Evolutionary conservation across 2,888 invertebrate species (phyloP).

Genomic region (Euzophera pinguis): DNA sequence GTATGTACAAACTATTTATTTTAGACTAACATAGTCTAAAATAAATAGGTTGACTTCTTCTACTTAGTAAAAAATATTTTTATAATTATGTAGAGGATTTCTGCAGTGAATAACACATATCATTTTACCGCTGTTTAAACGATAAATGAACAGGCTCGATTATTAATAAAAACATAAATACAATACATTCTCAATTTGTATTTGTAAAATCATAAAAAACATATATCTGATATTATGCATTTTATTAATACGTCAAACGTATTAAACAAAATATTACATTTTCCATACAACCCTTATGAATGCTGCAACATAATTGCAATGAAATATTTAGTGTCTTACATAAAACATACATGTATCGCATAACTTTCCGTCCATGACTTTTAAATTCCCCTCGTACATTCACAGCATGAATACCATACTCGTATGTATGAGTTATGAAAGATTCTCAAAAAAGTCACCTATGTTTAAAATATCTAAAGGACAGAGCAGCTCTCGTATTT

Average conservation of each 20-base stretch:
- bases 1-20: no score
- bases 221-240: neutral
- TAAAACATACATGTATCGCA: slow-evolving; percentile 8
- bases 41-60: no score
- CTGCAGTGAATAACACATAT: no score
- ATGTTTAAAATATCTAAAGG: neutral
- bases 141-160: no score
- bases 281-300: neutral
- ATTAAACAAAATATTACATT: neutral
- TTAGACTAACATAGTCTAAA: no score
- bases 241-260: neutral
- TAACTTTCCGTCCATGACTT: slow-evolving; percentile 11
- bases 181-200: no score
- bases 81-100: no score
- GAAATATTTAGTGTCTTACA: slow-evolving; percentile 3
- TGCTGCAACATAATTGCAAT: slow-evolving; percentile 6
- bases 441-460: slow-evolving; percentile 12
- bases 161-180: no score
- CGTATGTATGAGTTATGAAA: slow-evolving; percentile 5
- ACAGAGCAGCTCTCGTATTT: neutral
- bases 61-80: no score
- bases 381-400: slow-evolving; percentile 11
- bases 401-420: slow-evolving; percentile 9
- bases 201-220: no score
- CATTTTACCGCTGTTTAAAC: no score